Percentiles rank a stretch among this genome's conserved stretches.
Evolutionary conservation across 2,113 vertebrate genomes (phyloP).

Genomic region (Lynx canadensis): DNA sequence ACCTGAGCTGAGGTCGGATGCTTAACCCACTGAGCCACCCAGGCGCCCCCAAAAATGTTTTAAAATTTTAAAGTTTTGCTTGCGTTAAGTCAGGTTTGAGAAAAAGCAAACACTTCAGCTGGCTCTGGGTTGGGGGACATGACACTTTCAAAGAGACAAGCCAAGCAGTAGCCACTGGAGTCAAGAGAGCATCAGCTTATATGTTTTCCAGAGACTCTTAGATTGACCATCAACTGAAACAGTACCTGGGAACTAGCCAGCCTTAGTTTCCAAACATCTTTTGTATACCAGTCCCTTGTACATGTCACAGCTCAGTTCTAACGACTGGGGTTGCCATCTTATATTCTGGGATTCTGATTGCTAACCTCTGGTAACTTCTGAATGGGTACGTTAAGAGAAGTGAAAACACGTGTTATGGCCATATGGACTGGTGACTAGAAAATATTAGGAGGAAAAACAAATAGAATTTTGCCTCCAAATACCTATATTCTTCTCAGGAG

Average conservation of each 20-base stretch:
- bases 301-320: neutral
- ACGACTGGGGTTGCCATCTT: neutral
- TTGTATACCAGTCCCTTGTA: neutral
- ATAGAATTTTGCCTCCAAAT: neutral
- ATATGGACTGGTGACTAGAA: neutral
- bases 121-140: neutral
- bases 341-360: neutral
- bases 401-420: neutral
- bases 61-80: neutral
- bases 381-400: neutral
- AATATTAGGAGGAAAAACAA: neutral
- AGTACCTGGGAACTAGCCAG: neutral
- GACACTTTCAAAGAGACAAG: neutral
- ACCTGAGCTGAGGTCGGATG: too few relatives aligned
- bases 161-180: neutral
- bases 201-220: neutral
- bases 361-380: neutral
- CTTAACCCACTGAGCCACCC: too few relatives aligned
- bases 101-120: neutral
- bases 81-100: neutral
- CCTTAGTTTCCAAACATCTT: neutral
- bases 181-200: neutral
- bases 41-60: neutral
- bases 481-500: neutral
- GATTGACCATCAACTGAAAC: neutral